Percentiles rank a stretch among this genome's conserved stretches.
Conservation (phyloP, 2,797 vertebrate species). For the Lutjanus argentimaculatus region DNA sequence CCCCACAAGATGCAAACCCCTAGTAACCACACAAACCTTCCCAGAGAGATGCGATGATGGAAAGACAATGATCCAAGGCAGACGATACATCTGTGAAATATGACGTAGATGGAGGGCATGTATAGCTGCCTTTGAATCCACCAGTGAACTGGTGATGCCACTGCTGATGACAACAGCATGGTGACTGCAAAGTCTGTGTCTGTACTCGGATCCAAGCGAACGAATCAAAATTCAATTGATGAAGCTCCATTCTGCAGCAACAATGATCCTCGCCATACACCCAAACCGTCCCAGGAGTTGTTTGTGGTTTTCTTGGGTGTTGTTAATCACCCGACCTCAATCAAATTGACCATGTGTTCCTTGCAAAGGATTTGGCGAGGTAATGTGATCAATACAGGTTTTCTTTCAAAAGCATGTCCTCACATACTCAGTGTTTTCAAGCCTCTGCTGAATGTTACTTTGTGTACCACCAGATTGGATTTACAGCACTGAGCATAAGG, state of each 20-base stretch:
- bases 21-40: neutral
- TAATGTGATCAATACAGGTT: slow-evolving; percentile 5
- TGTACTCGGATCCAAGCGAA: neutral
- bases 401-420: slow-evolving; percentile 15
- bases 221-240: neutral
- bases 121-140: neutral
- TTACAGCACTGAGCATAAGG: slow-evolving; percentile 47
- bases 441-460: slow-evolving; percentile 23
- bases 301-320: too few relatives aligned
- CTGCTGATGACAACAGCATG: neutral
- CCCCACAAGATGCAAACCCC: neutral
- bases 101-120: neutral
- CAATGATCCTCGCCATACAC: slow-evolving; percentile 1
- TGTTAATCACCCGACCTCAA: neutral
- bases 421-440: slow-evolving; percentile 22
- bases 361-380: slow-evolving; percentile 14
- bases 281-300: neutral
- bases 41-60: neutral
- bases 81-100: neutral
- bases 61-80: neutral
- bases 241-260: neutral
- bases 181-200: neutral
- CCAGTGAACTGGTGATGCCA: neutral
- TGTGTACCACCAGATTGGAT: slow-evolving; percentile 44
- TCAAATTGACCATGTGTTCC: neutral